A percentile compares a stretch with the other conserved stretches of the same genome.
Evolutionary conservation across 2,797 vertebrate species (phyloP).

Genomic region (Pitangus sulphuratus): DNA sequence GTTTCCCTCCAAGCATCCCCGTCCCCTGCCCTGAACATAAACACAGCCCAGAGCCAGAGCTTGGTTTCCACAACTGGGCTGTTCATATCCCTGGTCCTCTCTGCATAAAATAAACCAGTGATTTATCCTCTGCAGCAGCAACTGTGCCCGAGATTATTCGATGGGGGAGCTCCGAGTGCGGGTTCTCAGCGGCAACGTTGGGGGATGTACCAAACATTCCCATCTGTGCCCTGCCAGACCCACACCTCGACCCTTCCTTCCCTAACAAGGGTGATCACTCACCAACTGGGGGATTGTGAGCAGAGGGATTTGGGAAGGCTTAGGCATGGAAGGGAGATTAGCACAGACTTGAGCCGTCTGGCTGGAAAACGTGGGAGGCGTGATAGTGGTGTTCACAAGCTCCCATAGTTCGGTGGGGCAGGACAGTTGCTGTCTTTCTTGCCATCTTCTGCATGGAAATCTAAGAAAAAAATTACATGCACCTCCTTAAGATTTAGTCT

Average conservation of each 20-base stretch:
- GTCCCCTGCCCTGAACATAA: neutral
- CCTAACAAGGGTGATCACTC: neutral
- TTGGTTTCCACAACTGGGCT: neutral
- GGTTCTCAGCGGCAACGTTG: neutral
- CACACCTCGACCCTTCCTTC: neutral
- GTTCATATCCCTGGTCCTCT: constrained; percentile 15
- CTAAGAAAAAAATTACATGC: neutral
- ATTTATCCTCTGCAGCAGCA: neutral
- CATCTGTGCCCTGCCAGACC: neutral
- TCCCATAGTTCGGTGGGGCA: neutral
- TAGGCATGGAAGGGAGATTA: constrained; percentile 15
- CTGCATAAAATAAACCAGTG: neutral
- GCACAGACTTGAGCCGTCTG: neutral
- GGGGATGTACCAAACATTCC: neutral
- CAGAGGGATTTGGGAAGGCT: neutral
- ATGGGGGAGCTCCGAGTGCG: neutral
- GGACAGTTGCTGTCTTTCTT: neutral
- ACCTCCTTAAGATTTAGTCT: neutral
- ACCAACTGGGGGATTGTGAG: neutral
- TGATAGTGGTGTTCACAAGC: neutral
- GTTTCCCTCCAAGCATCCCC: neutral
- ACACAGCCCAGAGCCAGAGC: neutral
- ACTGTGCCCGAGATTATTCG: neutral
- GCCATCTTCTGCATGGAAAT: neutral
- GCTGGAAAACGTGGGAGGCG: neutral